phyloP scores from a whole-genome alignment of 1,140 invertebrate genomes.

The Diabrotica undecimpunctata region DNA sequence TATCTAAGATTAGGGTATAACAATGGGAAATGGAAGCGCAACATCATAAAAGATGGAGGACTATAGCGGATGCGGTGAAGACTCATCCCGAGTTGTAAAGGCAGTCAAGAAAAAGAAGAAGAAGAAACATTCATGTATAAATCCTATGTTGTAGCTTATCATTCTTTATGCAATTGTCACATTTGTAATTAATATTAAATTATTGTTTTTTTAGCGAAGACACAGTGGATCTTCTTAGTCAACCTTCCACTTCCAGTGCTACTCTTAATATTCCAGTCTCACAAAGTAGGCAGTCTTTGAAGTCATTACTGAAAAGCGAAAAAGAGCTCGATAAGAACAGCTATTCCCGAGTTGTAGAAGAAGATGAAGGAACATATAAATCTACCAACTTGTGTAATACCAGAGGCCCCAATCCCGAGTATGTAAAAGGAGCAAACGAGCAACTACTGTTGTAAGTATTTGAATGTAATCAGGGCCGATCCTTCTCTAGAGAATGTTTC shows the following conservation, averaged over 20 bases:
- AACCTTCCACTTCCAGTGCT: background rate
- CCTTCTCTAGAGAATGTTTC: too few species aligned
- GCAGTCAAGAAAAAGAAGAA: too few species aligned
- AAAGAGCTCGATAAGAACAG: conserved; percentile 23
- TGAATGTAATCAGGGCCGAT: background rate
- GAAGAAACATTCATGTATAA: too few species aligned
- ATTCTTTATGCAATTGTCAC: too few species aligned
- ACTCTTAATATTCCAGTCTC: conserved; percentile 33
- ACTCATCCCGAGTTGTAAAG: too few species aligned
- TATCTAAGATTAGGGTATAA: too few species aligned
- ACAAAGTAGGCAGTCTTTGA: conserved; percentile 45
- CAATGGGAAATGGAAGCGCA: too few species aligned
- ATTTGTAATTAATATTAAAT: too few species aligned
- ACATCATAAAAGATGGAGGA: too few species aligned
- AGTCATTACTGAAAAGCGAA: conserved; percentile 41
- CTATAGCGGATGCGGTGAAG: too few species aligned
- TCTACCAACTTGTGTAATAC: conserved; percentile 52
- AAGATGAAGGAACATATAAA: conserved; percentile 48
- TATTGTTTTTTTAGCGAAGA: background rate
- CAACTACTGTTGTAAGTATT: conserved; percentile 63
- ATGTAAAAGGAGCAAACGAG: conserved; percentile 64
- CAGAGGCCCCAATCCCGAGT: conserved; percentile 57
- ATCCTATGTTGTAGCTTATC: too few species aligned
- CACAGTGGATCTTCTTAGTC: background rate
- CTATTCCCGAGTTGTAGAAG: conserved; percentile 39